These are phyloP conservation scores for Rynchops niger DNA, from an alignment of 2,113 vertebrate species.

Conservation along the genomic window DNA sequence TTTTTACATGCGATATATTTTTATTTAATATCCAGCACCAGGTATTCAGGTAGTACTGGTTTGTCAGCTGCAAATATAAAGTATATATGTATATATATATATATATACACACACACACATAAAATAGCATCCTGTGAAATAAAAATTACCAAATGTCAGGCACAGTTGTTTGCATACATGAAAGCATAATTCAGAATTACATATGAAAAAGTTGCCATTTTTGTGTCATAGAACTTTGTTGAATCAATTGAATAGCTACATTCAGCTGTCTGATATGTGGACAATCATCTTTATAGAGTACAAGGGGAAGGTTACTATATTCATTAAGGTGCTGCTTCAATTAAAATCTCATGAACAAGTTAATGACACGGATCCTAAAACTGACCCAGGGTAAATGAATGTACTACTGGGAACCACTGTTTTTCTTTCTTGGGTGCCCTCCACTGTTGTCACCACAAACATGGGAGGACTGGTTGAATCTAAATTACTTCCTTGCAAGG, in stretches of 20 bases:
- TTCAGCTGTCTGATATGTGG: conserved; percentile 76
- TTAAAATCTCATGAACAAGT: conserved; percentile 49
- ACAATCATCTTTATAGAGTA: conserved; percentile 59
- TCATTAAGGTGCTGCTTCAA: conserved; percentile 75
- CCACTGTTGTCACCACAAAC: background rate
- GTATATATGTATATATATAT: conserved; percentile 60
- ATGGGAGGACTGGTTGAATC: background rate
- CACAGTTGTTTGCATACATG: conserved; percentile 60
- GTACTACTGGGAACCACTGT: background rate
- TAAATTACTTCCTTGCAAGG: background rate
- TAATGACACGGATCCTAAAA: conserved; percentile 44
- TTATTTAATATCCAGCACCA: conserved; percentile 72
- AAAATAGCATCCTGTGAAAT: conserved; percentile 72
- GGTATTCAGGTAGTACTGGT: conserved; percentile 72
- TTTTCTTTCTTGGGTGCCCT: background rate
- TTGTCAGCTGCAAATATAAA: conserved; percentile 77
- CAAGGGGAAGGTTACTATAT: conserved; percentile 58
- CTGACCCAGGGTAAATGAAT: conserved; percentile 23
- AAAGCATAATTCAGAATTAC: conserved; percentile 63
- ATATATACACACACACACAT: conserved; percentile 53
- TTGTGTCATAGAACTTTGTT: conserved; percentile 22
- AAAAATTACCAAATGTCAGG: conserved; percentile 71
- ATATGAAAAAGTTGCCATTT: conserved; percentile 34
- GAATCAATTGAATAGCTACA: conserved; percentile 71
- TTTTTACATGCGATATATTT: conserved; percentile 61